Evolutionary conservation across 1,140 invertebrate genomes (phyloP).

Genomic region (Eubasilissa regina): DNA sequence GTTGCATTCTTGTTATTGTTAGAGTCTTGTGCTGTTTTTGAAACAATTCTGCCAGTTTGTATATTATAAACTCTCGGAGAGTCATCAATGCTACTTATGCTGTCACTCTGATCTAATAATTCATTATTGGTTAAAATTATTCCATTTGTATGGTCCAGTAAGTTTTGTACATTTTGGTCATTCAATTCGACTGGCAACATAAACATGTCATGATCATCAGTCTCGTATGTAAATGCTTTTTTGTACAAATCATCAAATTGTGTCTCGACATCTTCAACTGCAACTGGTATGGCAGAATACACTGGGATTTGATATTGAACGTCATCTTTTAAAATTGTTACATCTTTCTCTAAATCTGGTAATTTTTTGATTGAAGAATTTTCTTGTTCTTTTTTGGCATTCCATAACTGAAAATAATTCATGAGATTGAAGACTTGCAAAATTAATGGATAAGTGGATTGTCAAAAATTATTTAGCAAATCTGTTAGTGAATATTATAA

Average conservation of each 20-base stretch:
- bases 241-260: constrained; percentile 57
- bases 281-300: constrained; percentile 48
- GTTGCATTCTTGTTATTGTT: neutral
- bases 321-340: constrained; percentile 1
- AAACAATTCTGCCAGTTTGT: constrained; percentile 68
- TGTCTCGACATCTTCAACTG: constrained; percentile 50
- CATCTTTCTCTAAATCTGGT: neutral
- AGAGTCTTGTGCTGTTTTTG: constrained; percentile 1
- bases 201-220: constrained; percentile 40
- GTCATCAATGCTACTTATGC: constrained; percentile 68
- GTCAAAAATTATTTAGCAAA: neutral
- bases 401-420: constrained; percentile 6
- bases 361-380: constrained; percentile 2
- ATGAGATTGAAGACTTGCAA: neutral
- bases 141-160: constrained; percentile 51
- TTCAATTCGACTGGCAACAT: constrained; percentile 41
- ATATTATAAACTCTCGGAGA: constrained; percentile 72
- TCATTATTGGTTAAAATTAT: constrained; percentile 47
- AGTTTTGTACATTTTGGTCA: constrained; percentile 32
- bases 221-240: constrained; percentile 50
- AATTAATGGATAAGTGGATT: neutral
- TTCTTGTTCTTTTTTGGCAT: neutral
- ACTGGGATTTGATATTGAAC: constrained; percentile 13
- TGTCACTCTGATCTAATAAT: constrained; percentile 64
- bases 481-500: constrained; percentile 27